Conservation (phyloP, 2,888 invertebrate species). For the Bembecia ichneumoniformis region DNA sequence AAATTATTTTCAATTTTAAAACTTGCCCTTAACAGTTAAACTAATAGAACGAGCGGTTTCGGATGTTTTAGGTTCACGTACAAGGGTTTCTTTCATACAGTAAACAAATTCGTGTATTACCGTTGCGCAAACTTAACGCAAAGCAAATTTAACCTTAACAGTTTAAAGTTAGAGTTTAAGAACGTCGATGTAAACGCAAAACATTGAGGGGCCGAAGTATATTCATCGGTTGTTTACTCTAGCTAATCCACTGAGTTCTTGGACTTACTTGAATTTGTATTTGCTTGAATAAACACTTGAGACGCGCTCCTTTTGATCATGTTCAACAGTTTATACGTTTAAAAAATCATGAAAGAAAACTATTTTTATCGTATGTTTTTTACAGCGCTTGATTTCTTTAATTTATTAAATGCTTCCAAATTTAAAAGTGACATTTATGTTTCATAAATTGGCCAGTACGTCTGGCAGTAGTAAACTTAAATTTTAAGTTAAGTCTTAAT, state of each 20-base stretch:
- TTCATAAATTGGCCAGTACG: no score
- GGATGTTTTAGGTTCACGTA: conserved; percentile 54
- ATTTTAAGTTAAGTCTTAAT: no score
- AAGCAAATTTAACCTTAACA: not conserved
- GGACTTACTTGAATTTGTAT: conserved; percentile 21
- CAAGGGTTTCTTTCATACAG: conserved; percentile 46
- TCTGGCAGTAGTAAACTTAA: no score
- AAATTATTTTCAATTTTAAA: no score
- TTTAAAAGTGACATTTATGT: no score
- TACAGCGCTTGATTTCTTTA: no score
- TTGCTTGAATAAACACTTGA: conserved; percentile 37
- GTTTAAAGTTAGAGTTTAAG: not conserved
- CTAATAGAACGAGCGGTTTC: conserved; percentile 37
- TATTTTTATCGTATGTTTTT: no score
- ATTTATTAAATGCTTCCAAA: no score
- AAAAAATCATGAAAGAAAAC: conserved; percentile 1
- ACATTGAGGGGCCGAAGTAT: not conserved
- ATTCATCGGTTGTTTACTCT: conserved; percentile 31
- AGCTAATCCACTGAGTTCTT: conserved; percentile 36
- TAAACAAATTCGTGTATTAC: conserved; percentile 1
- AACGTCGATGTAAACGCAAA: not conserved
- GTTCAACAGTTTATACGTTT: conserved; percentile 4
- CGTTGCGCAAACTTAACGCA: not conserved
- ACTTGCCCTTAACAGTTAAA: conserved; percentile 26
- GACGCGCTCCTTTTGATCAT: conserved; percentile 5